A percentile compares a stretch with the other conserved stretches of the same genome.
Conservation (phyloP, 2,888 invertebrate species). For the Chymomyza fuscimana region DNA sequence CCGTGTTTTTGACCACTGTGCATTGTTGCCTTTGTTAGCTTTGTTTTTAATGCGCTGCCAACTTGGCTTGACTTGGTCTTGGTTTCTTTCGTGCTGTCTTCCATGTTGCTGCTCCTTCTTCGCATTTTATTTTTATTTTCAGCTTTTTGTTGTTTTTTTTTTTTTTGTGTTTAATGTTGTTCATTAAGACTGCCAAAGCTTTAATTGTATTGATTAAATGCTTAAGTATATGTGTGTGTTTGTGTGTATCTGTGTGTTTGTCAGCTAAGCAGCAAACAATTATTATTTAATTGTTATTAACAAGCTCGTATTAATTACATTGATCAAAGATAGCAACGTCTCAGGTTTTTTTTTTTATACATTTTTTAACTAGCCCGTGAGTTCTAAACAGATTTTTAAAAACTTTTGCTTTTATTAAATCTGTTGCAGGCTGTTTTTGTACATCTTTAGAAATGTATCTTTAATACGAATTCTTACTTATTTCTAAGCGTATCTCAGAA, state of each 20-base stretch:
- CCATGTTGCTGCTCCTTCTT: not conserved
- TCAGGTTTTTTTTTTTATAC: not conserved
- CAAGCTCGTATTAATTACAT: slow-evolving; percentile 67
- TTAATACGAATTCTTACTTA: no score
- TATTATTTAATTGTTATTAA: slow-evolving; percentile 66
- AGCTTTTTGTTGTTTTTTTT: slow-evolving; percentile 11
- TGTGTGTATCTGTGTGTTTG: not conserved
- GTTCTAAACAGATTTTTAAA: no score
- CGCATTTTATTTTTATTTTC: slow-evolving; percentile 20
- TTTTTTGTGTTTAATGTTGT: slow-evolving; percentile 54
- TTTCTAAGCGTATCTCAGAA: no score
- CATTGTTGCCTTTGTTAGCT: not conserved
- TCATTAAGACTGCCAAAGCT: slow-evolving; percentile 49
- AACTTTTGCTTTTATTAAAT: no score
- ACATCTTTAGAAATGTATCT: no score
- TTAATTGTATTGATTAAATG: slow-evolving; percentile 72
- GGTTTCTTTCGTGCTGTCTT: not conserved
- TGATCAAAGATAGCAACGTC: slow-evolving; percentile 45
- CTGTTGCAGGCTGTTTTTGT: no score
- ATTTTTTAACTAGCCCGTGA: no score
- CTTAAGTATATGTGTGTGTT: slow-evolving; percentile 47
- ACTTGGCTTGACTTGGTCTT: not conserved
- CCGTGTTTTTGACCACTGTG: not conserved
- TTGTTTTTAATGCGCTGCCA: not conserved
- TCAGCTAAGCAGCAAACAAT: slow-evolving; percentile 20